Base-by-base conservation (phyloP, 2,113 vertebrate genomes). In the Xenopus laevis region DNA sequence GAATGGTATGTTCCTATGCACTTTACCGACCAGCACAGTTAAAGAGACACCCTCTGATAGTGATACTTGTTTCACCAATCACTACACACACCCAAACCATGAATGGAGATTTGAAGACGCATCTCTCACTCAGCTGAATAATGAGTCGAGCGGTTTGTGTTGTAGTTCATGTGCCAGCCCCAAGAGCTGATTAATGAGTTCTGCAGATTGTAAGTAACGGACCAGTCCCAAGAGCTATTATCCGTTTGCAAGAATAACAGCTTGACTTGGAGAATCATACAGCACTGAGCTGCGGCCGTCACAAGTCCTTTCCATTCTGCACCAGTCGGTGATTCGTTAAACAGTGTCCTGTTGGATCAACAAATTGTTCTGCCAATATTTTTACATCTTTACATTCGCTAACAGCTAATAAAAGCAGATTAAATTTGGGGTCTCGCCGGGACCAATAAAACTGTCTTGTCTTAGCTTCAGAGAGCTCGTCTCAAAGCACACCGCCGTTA, bases 351-450 rank as follows among this genome's bases (percentile, higher is more conserved):
- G 67, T 16, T 61, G 55, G 65, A 74, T 74, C 65, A 61, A 74
- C 72, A 74, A 74, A 46, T 60, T 74, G 72, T 74, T 46, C 72
- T 74, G 72, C 72, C 72, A 68, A 68, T 68, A 40, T 40, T 40
- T 40, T 40, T 40, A 40, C 33, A 59, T 21, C 45, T 68, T 30
- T 30, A 11, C 16, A 16, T 61, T 68, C 65, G 57, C 64, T 57
- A 68, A 50, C 65, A 68, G 63, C 55, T 74, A 23, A 18, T 74
- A 74, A 74, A 74, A 74, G 17, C 20, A 9, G 65, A 44, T 74
- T 52, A 60, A 33, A 33, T 74, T 68, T 68, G 44, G 57, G 65
- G 68, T 68, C 72, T 60, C 72, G 5, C 4, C 3, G 72, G 72
- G 72, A 66, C 64, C 65, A 27, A 74, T 74, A 74, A 74, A 74